Evolutionary conservation across 2,888 invertebrate species (phyloP).

Genomic region (Schizaphis graminum): DNA sequence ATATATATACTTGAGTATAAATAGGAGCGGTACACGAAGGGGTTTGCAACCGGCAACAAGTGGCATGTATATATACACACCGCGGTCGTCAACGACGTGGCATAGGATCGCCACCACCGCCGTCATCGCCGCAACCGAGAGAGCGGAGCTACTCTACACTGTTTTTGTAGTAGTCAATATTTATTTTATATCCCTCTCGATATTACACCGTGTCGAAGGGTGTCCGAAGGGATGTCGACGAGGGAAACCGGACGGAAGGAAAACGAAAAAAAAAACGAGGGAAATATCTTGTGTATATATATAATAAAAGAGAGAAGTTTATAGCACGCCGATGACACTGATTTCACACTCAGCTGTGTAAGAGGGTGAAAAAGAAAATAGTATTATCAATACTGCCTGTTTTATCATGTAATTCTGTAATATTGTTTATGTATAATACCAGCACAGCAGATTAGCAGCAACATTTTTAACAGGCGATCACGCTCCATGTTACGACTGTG

Average conservation of each 20-base stretch:
- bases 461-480: not conserved
- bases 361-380: not conserved
- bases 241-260: not conserved
- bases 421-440: not conserved
- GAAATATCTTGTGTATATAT: not conserved
- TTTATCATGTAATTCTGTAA: not conserved
- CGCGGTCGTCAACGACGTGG: not conserved
- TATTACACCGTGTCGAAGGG: not conserved
- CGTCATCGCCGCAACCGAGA: not conserved
- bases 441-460: not conserved
- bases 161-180: conserved; percentile 44
- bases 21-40: not conserved
- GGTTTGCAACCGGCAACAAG: conserved; percentile 54
- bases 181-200: conserved; percentile 56
- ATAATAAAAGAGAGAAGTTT: not conserved
- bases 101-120: not conserved
- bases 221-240: conserved; percentile 35
- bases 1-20: not conserved
- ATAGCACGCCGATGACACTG: not conserved
- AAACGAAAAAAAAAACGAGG: not conserved
- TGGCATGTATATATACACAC: conserved; percentile 15
- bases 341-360: not conserved
- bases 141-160: not conserved
- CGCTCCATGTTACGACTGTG: not conserved
- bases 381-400: not conserved